A percentile compares a stretch with the other conserved stretches of the same genome.
Conservation (phyloP, 2,888 invertebrate genomes). For the Tipula lateralis region DNA sequence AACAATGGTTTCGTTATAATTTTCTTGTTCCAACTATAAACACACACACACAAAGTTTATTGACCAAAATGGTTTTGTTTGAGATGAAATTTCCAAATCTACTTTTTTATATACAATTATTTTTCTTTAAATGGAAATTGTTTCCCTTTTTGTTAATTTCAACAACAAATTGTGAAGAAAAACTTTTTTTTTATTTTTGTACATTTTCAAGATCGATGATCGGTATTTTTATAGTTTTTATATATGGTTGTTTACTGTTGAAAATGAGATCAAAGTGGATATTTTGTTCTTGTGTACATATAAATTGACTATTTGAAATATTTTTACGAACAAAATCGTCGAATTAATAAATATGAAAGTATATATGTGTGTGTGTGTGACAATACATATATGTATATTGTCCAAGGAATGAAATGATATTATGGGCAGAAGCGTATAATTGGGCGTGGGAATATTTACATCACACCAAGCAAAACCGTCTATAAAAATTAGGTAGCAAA, state of each 20-base stretch:
- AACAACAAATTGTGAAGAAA: background rate
- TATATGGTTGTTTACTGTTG: background rate
- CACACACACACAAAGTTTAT: background rate
- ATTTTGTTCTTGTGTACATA: background rate
- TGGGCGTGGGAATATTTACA: background rate
- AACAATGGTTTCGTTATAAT: background rate
- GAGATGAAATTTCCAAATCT: conserved; percentile 11
- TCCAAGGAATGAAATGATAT: background rate
- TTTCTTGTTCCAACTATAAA: background rate
- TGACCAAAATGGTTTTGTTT: background rate
- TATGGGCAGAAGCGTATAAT: background rate
- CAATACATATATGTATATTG: background rate
- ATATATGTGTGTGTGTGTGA: background rate
- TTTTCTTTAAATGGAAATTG: conserved; percentile 5
- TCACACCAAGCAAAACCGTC: too few species aligned
- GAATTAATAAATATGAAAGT: background rate
- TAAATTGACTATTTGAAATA: background rate
- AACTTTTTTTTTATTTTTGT: background rate
- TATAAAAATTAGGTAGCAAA: too few species aligned
- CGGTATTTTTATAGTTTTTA: background rate
- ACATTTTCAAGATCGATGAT: conserved; percentile 7
- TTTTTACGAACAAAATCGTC: background rate
- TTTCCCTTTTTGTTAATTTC: conserved; percentile 24
- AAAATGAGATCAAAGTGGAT: conserved; percentile 6
- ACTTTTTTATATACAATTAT: background rate